phyloP scores from a whole-genome alignment of 2,113 vertebrate species.

The Anoura caudifer region DNA sequence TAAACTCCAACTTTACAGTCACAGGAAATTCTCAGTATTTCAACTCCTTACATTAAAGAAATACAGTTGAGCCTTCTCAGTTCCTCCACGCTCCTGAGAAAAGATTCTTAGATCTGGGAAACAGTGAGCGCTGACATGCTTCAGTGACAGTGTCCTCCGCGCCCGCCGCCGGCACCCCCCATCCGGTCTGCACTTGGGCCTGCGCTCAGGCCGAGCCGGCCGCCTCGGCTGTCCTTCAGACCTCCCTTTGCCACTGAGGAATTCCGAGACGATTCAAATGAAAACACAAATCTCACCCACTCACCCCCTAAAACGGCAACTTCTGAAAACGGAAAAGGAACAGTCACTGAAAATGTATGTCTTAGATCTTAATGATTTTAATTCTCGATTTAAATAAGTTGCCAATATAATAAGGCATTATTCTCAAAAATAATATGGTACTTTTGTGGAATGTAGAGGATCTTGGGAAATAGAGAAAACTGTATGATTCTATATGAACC shows the following conservation, averaged over 20 bases:
- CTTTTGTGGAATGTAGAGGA: constrained; percentile 24
- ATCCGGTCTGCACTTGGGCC: constrained; percentile 1
- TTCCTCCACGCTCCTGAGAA: not conserved
- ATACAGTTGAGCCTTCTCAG: not conserved
- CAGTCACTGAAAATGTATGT: not conserved
- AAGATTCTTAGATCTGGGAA: not conserved
- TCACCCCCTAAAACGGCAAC: constrained; percentile 1
- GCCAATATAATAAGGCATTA: not conserved
- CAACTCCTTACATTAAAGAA: not conserved
- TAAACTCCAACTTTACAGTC: not conserved
- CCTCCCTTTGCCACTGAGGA: not conserved
- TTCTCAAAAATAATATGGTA: constrained; percentile 49
- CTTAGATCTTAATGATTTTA: constrained; percentile 38
- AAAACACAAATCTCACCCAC: constrained; percentile 32
- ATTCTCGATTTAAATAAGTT: constrained; percentile 29
- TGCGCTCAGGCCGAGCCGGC: not conserved
- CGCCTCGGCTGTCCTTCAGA: not conserved
- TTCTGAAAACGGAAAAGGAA: not conserved
- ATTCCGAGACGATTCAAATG: not conserved
- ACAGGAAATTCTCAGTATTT: not conserved
- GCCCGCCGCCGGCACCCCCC: not conserved
- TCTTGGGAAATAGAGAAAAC: not conserved
- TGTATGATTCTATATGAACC: too few relatives aligned
- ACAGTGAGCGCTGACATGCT: not conserved
- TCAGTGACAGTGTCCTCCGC: not conserved